Base-by-base conservation (phyloP, 2,888 invertebrate species). In the Meteorus cinctellus region DNA sequence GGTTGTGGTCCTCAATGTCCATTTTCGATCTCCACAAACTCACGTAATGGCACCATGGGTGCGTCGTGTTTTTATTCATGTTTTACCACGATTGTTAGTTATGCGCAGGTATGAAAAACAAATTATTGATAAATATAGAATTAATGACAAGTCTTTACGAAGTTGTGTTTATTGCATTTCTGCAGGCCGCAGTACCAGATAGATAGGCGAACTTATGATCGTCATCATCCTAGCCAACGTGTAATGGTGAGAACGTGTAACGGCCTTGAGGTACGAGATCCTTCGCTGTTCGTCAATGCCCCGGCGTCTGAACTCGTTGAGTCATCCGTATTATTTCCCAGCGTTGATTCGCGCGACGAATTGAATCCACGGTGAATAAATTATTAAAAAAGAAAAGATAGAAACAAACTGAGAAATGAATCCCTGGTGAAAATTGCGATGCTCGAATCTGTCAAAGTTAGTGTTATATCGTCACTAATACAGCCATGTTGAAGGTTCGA, bases 21-120 rank as follows among this genome's bases (percentile, higher is more conserved):
- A 98, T 92, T 98, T 98, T 92, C 96, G 99, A 77, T 98, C 97
- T 82, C 98, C 98, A 81, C 97, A 98, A 90, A 99, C 98, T 81
- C 98, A 98, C 92, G 95, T 96, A 83, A 98, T 99, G 98, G 96
- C 98, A 80, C 96, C 96, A 73, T 98, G 98, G 98, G 97, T 98
- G 86, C 95, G 96, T 82, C 93, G 96, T 82, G 95, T 99, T 86
- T 98, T 98, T 92, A 97, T 98, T 88, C 97, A 98, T 92, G 96
- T 98, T 90, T 93, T 98, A 90, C 98, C 98, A 85, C 94, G 96
- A 84, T 92, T 98, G 87, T 92, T 98, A 86, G 96, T 97, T 86
- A 98, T 98, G 97, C 94, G 96, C 86, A 94, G 97, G 88, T 89
- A 85, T 85, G 66, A 6, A 4, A 74, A 59, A 41, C 45, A n/a